Evolutionary conservation across 1,140 invertebrate species (phyloP), one percentile per base, ranked within the genome.

Genomic region (Anastrepha ludens): DNA sequence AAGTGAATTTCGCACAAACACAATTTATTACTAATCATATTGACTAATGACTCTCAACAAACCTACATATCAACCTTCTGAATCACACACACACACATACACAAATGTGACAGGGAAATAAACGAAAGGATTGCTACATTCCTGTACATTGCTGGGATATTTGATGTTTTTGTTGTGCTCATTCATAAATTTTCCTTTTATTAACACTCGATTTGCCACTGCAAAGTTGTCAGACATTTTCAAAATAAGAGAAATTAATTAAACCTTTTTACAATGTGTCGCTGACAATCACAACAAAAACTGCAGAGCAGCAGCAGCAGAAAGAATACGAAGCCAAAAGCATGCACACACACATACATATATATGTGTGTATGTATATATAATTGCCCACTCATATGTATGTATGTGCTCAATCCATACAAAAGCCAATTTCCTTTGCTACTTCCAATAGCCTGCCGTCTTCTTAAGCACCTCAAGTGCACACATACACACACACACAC

Each of bases 11-110:
- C 3, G 62, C 62, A 87, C 86, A 70, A 20, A 67, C 67, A 65
- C 55, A 87, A 87, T 67, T 87, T 87, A 67, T 87, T 87, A 67
- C 65, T 64, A 87, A 64, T 87, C 62, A 87, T 67, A 55, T 87
- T 67, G 86, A 87, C 65, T 87, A 67, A 67, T 67, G 65, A 87
- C 50, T 20, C 44, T 9, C 13, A 8, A 15, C 17, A 50, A 13
- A 17, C 15, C 55, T 39, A n/a, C 60, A 62, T 17, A 15, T n/a
- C 81, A 85, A 29, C 55, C 60, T 9, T 60, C 60, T 62, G 0
- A 65, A 5, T n/a, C 0, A 65, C 59, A 64, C n/a, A 41, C 39
- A 86, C 20, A 8, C 50, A 55, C 50, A 55, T 55, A 2, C 50
- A 55, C 5, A 55, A 9, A 9, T 9, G 50, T 55, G 50, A 5